Conservation (phyloP, 1,140 invertebrate genomes). For the Melanaphis sacchari region DNA sequence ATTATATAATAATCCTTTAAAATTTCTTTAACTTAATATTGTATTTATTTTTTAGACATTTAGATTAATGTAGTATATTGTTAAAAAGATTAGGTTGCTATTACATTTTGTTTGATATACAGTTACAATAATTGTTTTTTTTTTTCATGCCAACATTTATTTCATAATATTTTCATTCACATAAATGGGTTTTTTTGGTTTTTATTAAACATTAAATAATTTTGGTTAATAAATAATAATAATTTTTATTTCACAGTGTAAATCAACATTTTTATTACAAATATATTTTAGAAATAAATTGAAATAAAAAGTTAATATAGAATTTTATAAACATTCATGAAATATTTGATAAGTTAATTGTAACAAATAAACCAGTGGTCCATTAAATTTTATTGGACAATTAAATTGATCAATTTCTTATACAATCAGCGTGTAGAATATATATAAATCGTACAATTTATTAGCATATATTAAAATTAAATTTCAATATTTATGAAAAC, state of each 20-base stretch:
- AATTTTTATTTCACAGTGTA: not conserved
- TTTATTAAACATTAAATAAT: not conserved
- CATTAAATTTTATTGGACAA: too few relatives aligned
- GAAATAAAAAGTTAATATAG: not conserved
- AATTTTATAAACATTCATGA: too few relatives aligned
- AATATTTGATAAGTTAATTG: too few relatives aligned
- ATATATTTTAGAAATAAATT: not conserved
- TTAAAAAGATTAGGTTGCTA: not conserved
- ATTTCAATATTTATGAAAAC: not conserved
- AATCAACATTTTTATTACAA: too few relatives aligned
- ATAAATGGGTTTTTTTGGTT: not conserved
- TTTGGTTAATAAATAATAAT: not conserved
- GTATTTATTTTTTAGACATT: constrained; percentile 27
- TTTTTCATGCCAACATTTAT: not conserved
- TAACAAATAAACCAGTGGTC: too few relatives aligned
- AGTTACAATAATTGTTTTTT: not conserved
- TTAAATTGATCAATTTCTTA: too few relatives aligned
- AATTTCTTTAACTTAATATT: constrained; percentile 29
- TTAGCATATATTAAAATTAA: not conserved
- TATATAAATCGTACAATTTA: not conserved
- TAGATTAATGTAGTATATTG: not conserved
- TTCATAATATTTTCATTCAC: not conserved
- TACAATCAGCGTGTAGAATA: too few relatives aligned
- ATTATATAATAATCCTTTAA: constrained; percentile 32
- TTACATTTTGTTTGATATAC: not conserved